phyloP scores from a whole-genome alignment of 2,888 invertebrate genomes.

The Yponomeuta malinellus region DNA sequence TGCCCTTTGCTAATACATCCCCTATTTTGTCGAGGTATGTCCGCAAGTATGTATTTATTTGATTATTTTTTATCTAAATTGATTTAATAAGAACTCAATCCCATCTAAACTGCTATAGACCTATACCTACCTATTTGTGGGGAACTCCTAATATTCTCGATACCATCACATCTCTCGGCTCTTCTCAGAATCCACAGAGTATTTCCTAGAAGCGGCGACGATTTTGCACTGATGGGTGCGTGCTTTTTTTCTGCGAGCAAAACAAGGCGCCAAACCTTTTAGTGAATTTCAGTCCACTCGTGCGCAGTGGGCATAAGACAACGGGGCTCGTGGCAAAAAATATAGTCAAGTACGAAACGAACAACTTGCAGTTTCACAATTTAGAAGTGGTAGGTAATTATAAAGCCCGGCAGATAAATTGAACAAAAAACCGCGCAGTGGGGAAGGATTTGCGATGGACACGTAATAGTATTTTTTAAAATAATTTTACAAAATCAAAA shows the following conservation, averaged over 20 bases:
- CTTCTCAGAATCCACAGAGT: conserved; percentile 49
- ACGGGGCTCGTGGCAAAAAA: conserved; percentile 8
- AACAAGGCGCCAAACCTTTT: conserved; percentile 69
- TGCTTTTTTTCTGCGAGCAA: conserved; percentile 37
- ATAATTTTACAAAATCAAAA: no score
- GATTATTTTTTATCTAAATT: no score
- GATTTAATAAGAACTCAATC: no score
- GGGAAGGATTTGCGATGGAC: no score
- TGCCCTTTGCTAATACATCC: no score
- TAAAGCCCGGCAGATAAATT: no score
- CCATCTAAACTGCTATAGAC: no score
- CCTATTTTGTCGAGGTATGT: no score
- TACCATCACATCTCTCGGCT: conserved; percentile 28
- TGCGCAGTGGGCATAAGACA: conserved; percentile 13
- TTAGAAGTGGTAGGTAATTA: not conserved
- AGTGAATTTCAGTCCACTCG: conserved; percentile 29
- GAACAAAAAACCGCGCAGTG: no score
- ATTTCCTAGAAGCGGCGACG: conserved; percentile 49
- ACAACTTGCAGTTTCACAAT: not conserved
- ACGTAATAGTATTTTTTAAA: no score
- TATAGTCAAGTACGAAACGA: not conserved
- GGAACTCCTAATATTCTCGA: conserved; percentile 25
- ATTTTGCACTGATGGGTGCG: conserved; percentile 55
- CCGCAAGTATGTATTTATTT: no score
- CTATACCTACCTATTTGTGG: not conserved